Evolutionary conservation across 2,888 invertebrate species (phyloP), one percentile per base, ranked within the genome.

Genomic region (Meiosimyza platycephala): DNA sequence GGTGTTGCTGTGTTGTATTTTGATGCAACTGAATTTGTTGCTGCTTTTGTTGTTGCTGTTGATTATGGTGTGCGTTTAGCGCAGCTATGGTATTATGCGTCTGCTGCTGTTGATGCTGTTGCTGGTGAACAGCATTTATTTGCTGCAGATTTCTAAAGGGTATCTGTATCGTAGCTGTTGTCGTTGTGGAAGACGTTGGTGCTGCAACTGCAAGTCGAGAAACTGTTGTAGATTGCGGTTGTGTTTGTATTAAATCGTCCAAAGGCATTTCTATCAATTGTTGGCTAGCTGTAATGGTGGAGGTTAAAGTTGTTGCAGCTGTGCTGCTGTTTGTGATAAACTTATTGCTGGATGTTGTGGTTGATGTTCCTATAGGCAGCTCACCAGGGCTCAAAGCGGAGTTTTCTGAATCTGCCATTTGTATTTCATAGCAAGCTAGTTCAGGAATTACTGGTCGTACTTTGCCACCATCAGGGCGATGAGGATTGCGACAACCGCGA

Each of bases 401-500:
- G 67, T 72, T 79, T 68, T 82, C 82, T 0, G 63, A 70, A 72
- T 83, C 82, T 9, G 80, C 81, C 73, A 89, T 78, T 65, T 88
- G 85, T 69, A 91, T 83, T 81, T 91, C 91, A 75, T 92, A 85
- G 77, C 89, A 90, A 63, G 92, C 92, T 73, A 92, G 84, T 81
- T 92, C 91, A 72, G 92, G 92, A 87, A 92, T 91, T 76, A 92
- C 90, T 12, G 92, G 83, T 12, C 82, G 78, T 6, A 94, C 93
- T 90, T 95, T 94, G 81, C 93, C 91, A 72, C 94, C 95, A 85
- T 93, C 94, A 67, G 93, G 91, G 77, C 93, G 90, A 82, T 95
- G 95, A 3, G 97, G 97, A 89, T 97, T 98, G 80, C 96, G 90
- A 85, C 97, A 98, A 1, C 97, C 97, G 83, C 94, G 91, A 88